Evolutionary conservation across 2,797 vertebrate species (phyloP).

Genomic region (Typhlichthys eigenmanni): DNA sequence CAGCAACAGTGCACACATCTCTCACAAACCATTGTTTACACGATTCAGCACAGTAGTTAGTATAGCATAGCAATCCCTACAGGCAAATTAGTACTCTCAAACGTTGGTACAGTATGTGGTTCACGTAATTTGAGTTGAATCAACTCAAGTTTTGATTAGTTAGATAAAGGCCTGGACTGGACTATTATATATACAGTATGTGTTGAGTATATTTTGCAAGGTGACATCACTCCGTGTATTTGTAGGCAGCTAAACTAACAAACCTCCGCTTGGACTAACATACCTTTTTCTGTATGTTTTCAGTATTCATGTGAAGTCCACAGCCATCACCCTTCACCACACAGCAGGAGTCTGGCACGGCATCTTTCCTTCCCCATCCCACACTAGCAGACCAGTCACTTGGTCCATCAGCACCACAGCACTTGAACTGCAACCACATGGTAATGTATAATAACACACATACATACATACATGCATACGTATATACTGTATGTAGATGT

Average conservation of each 20-base stretch:
- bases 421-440: conserved; percentile 37
- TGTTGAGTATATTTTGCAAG: too few relatives aligned
- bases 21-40: too few relatives aligned
- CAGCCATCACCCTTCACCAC: conserved; percentile 25
- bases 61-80: too few relatives aligned
- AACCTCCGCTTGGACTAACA: background rate
- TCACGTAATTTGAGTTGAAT: too few relatives aligned
- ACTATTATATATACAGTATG: too few relatives aligned
- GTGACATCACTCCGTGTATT: background rate
- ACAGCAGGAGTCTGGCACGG: conserved; percentile 57
- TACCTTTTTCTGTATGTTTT: conserved; percentile 30
- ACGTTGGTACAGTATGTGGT: too few relatives aligned
- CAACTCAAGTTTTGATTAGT: too few relatives aligned
- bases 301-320: conserved; percentile 22
- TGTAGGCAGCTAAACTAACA: background rate
- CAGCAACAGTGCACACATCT: too few relatives aligned
- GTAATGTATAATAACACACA: background rate
- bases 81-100: too few relatives aligned
- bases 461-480: background rate
- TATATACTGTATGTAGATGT: background rate
- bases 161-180: too few relatives aligned
- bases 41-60: too few relatives aligned
- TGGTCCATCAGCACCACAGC: conserved; percentile 43
- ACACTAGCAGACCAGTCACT: conserved; percentile 41
- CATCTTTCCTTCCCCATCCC: conserved; percentile 35